These are phyloP conservation scores for Nebria brevicollis DNA, from an alignment of 2,888 invertebrate genomes.

Conservation along the genomic window DNA sequence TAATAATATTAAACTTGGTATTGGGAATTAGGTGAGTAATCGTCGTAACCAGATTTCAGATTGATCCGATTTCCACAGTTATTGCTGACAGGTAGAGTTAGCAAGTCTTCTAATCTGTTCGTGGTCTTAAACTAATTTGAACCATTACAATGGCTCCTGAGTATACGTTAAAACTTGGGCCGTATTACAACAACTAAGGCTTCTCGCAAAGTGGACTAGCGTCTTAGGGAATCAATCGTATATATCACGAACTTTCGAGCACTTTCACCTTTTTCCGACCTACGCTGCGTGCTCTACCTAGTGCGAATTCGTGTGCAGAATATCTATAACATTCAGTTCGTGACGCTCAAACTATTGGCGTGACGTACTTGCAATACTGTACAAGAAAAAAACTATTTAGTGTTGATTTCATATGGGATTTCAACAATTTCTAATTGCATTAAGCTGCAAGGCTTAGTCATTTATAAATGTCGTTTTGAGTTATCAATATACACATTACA, in stretches of 20 bases:
- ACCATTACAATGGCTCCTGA: conserved; percentile 7
- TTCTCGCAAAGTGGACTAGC: conserved; percentile 10
- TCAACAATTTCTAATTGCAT: no score
- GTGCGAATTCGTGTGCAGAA: conserved; percentile 10
- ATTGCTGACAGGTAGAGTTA: background rate
- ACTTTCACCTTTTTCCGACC: conserved; percentile 13
- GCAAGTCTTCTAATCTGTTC: conserved; percentile 7
- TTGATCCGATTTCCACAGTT: background rate
- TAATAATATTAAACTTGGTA: background rate
- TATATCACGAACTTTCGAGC: background rate
- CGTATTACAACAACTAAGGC: background rate
- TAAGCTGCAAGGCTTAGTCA: no score
- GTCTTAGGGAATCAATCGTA: conserved; percentile 9
- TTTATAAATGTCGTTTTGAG: no score
- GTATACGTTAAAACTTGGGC: conserved; percentile 9
- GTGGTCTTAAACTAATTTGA: conserved; percentile 14
- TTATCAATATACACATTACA: no score
- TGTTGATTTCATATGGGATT: background rate
- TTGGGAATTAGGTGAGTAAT: background rate
- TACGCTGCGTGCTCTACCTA: conserved; percentile 11
- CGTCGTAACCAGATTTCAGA: background rate
- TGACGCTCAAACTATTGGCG: conserved; percentile 8
- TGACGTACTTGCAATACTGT: background rate
- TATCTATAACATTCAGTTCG: conserved; percentile 10
- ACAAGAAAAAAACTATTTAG: background rate